phyloP scores from a whole-genome alignment of 2,113 vertebrate genomes.

The Chaetops frenatus region DNA sequence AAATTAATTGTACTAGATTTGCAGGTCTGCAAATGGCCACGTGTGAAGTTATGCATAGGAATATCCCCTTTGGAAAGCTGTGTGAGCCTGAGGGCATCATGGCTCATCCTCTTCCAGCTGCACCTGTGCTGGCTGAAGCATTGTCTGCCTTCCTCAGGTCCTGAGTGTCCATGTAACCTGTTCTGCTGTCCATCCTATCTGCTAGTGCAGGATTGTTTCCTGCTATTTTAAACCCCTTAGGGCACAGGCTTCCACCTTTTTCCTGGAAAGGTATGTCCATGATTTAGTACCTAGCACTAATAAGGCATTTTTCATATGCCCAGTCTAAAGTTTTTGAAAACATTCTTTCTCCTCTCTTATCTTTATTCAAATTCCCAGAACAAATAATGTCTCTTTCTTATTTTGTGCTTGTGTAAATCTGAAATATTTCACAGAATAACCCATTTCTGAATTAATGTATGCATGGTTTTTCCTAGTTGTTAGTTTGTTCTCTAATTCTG shows the following conservation, averaged over 20 bases:
- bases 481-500: neutral
- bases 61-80: neutral
- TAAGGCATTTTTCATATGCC: neutral
- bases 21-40: neutral
- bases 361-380: neutral
- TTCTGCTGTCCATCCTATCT: neutral
- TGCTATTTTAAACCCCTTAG: neutral
- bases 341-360: neutral
- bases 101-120: neutral
- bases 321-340: neutral
- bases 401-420: neutral
- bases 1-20: neutral
- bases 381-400: neutral
- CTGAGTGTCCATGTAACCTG: neutral
- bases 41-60: neutral
- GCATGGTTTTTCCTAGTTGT: neutral
- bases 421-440: neutral
- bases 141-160: neutral
- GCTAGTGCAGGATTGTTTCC: neutral
- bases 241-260: neutral
- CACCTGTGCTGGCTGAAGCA: neutral
- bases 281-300: neutral
- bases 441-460: neutral
- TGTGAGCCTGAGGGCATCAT: neutral
- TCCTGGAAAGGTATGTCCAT: neutral